These are phyloP conservation scores for Drosophila tripunctata DNA, from an alignment of 2,888 invertebrate genomes.

Conservation along the genomic window DNA sequence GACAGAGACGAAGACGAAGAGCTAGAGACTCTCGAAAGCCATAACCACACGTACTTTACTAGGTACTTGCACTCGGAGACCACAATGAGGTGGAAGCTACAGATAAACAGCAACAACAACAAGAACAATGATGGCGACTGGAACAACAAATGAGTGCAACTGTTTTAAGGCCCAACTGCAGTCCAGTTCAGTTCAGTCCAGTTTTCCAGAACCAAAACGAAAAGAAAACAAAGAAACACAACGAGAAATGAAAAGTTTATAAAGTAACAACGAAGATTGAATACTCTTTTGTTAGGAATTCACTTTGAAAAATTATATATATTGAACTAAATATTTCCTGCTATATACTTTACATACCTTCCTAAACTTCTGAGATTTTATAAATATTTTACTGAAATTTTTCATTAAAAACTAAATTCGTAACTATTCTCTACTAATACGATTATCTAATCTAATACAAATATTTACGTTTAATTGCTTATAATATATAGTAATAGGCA, in stretches of 20 bases:
- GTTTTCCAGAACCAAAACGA: constrained; percentile 20
- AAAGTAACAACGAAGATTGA: background rate
- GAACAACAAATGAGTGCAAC: constrained; percentile 74
- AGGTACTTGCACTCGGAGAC: constrained; percentile 56
- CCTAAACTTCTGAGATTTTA: too few relatives aligned
- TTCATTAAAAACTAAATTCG: too few relatives aligned
- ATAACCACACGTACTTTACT: constrained; percentile 62
- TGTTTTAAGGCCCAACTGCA: constrained; percentile 64
- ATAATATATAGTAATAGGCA: background rate
- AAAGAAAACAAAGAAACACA: constrained; percentile 12
- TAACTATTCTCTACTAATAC: too few relatives aligned
- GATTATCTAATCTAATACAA: too few relatives aligned
- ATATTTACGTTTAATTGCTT: too few relatives aligned
- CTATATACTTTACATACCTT: too few relatives aligned
- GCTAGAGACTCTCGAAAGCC: constrained; percentile 38
- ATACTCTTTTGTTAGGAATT: too few relatives aligned
- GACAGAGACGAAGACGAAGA: constrained; percentile 10
- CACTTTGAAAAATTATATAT: too few relatives aligned
- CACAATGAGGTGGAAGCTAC: constrained; percentile 42
- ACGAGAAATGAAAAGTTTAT: constrained; percentile 5
- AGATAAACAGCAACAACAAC: constrained; percentile 49
- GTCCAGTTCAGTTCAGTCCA: constrained; percentile 45
- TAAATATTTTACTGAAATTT: too few relatives aligned
- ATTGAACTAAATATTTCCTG: too few relatives aligned
- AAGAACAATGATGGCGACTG: constrained; percentile 59